phyloP scores from a whole-genome alignment of 92 coral and sea anemone species.

The Phymanthus crucifer region DNA sequence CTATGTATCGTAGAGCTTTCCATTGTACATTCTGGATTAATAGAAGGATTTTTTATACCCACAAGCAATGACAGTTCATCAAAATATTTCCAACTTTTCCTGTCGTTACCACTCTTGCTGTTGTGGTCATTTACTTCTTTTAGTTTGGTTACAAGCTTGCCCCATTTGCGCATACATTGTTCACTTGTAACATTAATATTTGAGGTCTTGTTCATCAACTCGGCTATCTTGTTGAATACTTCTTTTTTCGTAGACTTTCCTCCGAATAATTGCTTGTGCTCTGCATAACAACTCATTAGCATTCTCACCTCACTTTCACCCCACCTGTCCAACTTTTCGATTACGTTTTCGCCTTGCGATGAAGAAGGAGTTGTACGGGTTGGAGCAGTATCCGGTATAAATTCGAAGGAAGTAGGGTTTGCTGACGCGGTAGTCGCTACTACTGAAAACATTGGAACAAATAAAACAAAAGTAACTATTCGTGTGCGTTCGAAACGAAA shows the following conservation, averaged over 20 bases:
- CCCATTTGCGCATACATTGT: slow-evolving; percentile 12
- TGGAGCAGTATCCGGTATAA: slow-evolving; percentile 13
- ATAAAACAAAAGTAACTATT: neutral
- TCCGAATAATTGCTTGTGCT: slow-evolving; percentile 10
- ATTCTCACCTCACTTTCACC: neutral
- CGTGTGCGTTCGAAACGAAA: neutral
- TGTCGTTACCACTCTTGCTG: slow-evolving; percentile 47
- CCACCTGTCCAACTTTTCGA: slow-evolving; percentile 16
- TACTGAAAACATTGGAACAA: slow-evolving; percentile 6
- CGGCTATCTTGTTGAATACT: slow-evolving; percentile 10
- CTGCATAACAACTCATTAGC: slow-evolving; percentile 4
- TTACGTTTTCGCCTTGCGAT: slow-evolving; percentile 9
- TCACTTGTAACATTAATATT: slow-evolving; percentile 5
- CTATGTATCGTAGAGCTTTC: slow-evolving; percentile 37
- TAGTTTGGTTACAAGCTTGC: neutral
- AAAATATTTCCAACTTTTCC: slow-evolving; percentile 40
- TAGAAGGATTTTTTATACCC: slow-evolving; percentile 27
- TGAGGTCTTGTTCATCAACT: neutral
- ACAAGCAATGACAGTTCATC: slow-evolving; percentile 52
- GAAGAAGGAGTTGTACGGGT: neutral
- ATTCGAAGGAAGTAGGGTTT: slow-evolving; percentile 7
- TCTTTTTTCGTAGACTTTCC: slow-evolving; percentile 15
- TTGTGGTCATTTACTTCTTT: slow-evolving; percentile 37
- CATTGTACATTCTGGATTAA: slow-evolving; percentile 49
- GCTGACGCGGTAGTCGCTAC: slow-evolving; percentile 10